These are phyloP conservation scores for Panopea generosa DNA, from an alignment of 2,888 invertebrate species.

Conservation along the genomic window DNA sequence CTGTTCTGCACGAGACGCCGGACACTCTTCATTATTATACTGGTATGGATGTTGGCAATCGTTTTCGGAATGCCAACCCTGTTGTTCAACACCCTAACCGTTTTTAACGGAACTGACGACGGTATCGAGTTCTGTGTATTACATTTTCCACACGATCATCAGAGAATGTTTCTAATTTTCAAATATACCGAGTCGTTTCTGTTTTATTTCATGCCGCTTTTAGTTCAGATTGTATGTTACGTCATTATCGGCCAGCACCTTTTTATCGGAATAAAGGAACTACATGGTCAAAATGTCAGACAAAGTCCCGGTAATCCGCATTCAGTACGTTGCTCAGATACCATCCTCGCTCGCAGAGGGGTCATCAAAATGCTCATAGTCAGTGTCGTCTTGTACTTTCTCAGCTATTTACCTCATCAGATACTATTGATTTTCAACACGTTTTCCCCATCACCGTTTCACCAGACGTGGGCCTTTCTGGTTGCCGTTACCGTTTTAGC, in stretches of 20 bases:
- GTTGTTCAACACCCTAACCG: conserved; percentile 79
- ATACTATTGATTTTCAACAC: conserved; percentile 84
- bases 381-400: conserved; percentile 85
- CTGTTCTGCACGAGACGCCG: conserved; percentile 83
- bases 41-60: conserved; percentile 83
- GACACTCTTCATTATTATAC: conserved; percentile 77
- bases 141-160: conserved; percentile 71
- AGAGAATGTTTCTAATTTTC: conserved; percentile 70
- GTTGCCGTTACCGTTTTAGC: conserved; percentile 84
- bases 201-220: conserved; percentile 84
- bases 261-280: conserved; percentile 80
- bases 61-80: conserved; percentile 81
- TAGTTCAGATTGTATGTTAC: conserved; percentile 84
- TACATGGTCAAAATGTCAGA: conserved; percentile 72
- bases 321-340: conserved; percentile 70
- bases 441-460: conserved; percentile 79
- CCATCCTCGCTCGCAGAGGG: conserved; percentile 82
- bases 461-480: conserved; percentile 82
- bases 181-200: conserved; percentile 83
- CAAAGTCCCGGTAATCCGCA: conserved; percentile 63
- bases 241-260: conserved; percentile 82
- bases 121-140: conserved; percentile 79
- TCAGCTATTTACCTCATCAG: conserved; percentile 86
- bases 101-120: conserved; percentile 61
- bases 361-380: conserved; percentile 86